Evolutionary conservation across 2,888 invertebrate genomes (phyloP).

Genomic region (Andrena bicolor): DNA sequence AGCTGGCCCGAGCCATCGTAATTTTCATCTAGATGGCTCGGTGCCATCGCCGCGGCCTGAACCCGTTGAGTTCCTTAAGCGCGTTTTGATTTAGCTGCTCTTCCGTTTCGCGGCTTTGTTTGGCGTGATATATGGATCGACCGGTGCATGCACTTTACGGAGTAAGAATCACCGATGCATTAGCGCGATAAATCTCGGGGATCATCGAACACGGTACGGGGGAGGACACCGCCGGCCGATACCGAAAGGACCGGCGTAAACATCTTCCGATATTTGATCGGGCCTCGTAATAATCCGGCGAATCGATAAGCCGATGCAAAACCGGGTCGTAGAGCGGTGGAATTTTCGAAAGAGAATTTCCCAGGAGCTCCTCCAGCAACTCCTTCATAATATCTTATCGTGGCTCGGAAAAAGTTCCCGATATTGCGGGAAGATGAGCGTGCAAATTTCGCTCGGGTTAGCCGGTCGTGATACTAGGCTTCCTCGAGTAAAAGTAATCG

Average conservation of each 20-base stretch:
- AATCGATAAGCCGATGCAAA: slow-evolving; percentile 30
- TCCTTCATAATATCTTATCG: slow-evolving; percentile 42
- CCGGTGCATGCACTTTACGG: not conserved
- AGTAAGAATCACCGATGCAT: slow-evolving; percentile 53
- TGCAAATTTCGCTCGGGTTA: slow-evolving; percentile 43
- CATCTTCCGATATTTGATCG: slow-evolving; percentile 32
- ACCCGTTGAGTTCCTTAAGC: slow-evolving; percentile 42
- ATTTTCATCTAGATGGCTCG: slow-evolving; percentile 50
- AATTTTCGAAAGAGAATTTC: slow-evolving; percentile 20
- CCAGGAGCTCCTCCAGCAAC: not conserved
- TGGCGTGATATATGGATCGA: slow-evolving; percentile 50
- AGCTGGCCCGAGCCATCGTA: slow-evolving; percentile 27
- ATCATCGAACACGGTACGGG: slow-evolving; percentile 30
- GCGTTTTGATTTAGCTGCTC: slow-evolving; percentile 62
- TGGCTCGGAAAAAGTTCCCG: slow-evolving; percentile 35
- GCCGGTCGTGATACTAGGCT: slow-evolving; percentile 18
- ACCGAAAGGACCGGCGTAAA: slow-evolving; percentile 3
- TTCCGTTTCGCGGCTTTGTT: slow-evolving; percentile 61
- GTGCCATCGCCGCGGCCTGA: slow-evolving; percentile 20
- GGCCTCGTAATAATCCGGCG: slow-evolving; percentile 33
- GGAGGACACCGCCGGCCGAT: slow-evolving; percentile 19
- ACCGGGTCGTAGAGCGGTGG: not conserved
- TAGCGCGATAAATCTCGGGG: slow-evolving; percentile 55
- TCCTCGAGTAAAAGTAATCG: slow-evolving; percentile 27
- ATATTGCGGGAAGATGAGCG: slow-evolving; percentile 44